A percentile compares a stretch with the other conserved stretches of the same genome.
These are phyloP conservation scores for Empis livida DNA, from an alignment of 2,888 invertebrate species.

Conservation along the genomic window DNA sequence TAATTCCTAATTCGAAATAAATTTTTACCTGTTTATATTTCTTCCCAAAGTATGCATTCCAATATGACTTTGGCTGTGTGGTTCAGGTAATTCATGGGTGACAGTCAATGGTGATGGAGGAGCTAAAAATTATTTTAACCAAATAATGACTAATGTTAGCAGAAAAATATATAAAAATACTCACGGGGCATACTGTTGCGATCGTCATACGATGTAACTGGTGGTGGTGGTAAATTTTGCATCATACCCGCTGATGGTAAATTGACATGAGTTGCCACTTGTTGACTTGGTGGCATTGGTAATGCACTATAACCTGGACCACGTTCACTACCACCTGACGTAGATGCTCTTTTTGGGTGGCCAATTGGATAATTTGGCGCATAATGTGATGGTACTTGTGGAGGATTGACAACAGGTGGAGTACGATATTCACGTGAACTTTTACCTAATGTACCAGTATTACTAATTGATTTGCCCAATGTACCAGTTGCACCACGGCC, in stretches of 20 bases:
- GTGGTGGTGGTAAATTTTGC: conserved; percentile 67
- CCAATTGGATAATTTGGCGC: conserved; percentile 88
- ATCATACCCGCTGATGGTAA: conserved; percentile 66
- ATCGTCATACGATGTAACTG: conserved; percentile 48
- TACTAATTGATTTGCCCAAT: conserved; percentile 34
- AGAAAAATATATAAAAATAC: no score
- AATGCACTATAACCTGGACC: conserved; percentile 78
- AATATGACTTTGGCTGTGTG: conserved; percentile 32
- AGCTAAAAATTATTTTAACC: conserved; percentile 39
- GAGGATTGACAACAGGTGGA: conserved; percentile 92
- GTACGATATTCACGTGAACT: conserved; percentile 76
- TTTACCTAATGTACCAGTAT: conserved; percentile 52
- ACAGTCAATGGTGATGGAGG: conserved; percentile 73
- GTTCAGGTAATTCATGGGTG: conserved; percentile 39
- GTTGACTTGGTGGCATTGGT: conserved; percentile 48
- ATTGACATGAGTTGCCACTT: conserved; percentile 37
- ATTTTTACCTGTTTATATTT: conserved; percentile 31
- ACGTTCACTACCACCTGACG: conserved; percentile 30
- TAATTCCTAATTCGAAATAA: neutral
- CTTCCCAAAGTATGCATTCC: conserved; percentile 41
- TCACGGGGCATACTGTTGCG: conserved; percentile 72
- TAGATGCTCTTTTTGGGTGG: conserved; percentile 49
- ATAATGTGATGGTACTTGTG: conserved; percentile 93
- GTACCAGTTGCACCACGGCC: conserved; percentile 34
- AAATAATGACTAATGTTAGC: neutral